Conservation (phyloP, 2,113 vertebrate genomes). For the Hemichromis elongatus region DNA sequence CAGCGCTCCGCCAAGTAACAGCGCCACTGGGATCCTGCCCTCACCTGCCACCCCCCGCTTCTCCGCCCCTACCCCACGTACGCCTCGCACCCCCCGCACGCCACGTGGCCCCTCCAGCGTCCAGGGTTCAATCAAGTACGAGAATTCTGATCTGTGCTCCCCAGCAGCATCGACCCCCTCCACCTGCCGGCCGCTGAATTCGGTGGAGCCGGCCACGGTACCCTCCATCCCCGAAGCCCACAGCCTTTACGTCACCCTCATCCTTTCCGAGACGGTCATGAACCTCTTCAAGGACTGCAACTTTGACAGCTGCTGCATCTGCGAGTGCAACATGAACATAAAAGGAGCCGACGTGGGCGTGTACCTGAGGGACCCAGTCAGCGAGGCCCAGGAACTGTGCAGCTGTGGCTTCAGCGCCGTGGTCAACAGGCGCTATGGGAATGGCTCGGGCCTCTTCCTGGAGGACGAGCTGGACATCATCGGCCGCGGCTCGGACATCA, state of each 20-base stretch:
- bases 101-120: conserved; percentile 92
- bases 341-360: conserved; percentile 95
- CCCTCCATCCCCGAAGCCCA: conserved; percentile 96
- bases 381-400: conserved; percentile 89
- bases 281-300: conserved; percentile 99
- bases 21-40: conserved; percentile 89
- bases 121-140: conserved; percentile 93
- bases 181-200: conserved; percentile 92
- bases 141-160: conserved; percentile 95
- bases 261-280: conserved; percentile 96
- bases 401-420: conserved; percentile 96
- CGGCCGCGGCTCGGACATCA: conserved; percentile 87
- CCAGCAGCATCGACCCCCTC: conserved; percentile 96
- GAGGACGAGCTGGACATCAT: conserved; percentile 98
- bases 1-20: conserved; percentile 92
- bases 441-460: conserved; percentile 92
- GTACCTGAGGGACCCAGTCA: conserved; percentile 89
- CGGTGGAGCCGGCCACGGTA: conserved; percentile 93
- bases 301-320: conserved; percentile 98
- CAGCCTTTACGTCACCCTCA: conserved; percentile 97
- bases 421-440: conserved; percentile 94
- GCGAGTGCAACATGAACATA: conserved; percentile 98
- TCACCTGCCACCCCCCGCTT: conserved; percentile 95
- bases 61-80: conserved; percentile 87
- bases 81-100: conserved; percentile 91